phyloP scores from a whole-genome alignment of 2,113 vertebrate genomes.

The Albula glossodonta region DNA sequence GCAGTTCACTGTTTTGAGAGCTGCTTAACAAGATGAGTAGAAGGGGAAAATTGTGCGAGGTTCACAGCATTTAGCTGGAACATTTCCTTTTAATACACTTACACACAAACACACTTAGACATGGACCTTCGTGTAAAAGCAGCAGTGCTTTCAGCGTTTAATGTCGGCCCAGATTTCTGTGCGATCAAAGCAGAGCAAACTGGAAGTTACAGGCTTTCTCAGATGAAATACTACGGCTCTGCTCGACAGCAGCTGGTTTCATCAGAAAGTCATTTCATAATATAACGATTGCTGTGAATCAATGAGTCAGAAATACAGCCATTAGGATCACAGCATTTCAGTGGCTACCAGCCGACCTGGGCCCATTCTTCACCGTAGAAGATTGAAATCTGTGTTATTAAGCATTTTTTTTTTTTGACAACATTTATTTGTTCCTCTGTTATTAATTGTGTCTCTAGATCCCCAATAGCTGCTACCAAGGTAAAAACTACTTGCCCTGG shows the following conservation, averaged over 20 bases:
- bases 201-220: not conserved
- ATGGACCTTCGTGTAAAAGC: no score
- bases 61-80: not conserved
- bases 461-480: no score
- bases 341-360: no score
- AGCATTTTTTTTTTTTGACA: no score
- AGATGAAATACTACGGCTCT: no score
- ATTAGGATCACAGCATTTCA: not conserved
- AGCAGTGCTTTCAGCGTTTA: no score
- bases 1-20: not conserved
- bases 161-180: not conserved
- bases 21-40: no score
- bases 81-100: not conserved
- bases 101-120: not conserved
- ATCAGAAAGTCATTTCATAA: not conserved
- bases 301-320: not conserved
- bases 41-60: not conserved
- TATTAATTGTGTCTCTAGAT: no score
- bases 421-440: no score
- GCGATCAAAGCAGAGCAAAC: not conserved
- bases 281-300: not conserved
- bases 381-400: no score
- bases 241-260: not conserved
- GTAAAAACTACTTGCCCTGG: no score
- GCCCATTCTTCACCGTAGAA: no score